Conservation (phyloP, 2,797 vertebrate genomes). For the Silurus lanzhouensis region DNA sequence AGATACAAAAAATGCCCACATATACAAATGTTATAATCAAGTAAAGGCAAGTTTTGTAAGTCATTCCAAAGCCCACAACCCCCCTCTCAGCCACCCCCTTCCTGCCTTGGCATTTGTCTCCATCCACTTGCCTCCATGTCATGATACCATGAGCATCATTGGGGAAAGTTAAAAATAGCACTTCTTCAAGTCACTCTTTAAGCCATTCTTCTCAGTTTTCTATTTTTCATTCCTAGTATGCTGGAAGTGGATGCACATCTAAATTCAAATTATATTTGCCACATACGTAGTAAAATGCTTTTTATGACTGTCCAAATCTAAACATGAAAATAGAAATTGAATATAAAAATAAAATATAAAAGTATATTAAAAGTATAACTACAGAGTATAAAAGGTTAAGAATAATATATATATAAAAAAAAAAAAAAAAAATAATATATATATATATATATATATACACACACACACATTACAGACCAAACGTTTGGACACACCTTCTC, state of each 20-base stretch:
- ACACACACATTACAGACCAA: no score
- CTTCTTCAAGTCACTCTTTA: slow-evolving; percentile 59
- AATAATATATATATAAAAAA: no score
- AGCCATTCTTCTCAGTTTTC: slow-evolving; percentile 31
- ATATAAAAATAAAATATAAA: no score
- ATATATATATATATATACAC: no score
- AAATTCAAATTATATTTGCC: no score
- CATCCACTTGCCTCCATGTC: slow-evolving; percentile 55
- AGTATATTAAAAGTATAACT: no score
- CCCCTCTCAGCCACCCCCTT: background rate
- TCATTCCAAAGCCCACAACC: background rate
- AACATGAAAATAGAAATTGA: no score
- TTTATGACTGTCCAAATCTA: no score
- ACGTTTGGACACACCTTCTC: no score
- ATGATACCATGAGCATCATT: slow-evolving; percentile 64
- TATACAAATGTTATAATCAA: background rate
- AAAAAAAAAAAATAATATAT: no score
- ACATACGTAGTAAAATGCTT: no score
- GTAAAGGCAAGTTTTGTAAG: background rate
- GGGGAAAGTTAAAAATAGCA: slow-evolving; percentile 70
- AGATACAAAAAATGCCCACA: background rate
- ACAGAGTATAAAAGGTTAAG: no score
- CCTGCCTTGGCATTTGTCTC: slow-evolving; percentile 41
- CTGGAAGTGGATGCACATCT: slow-evolving; percentile 3
- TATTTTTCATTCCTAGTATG: slow-evolving; percentile 27